Evolutionary conservation across 1,140 invertebrate genomes (phyloP).

Genomic region (Harpegnathos saltator): DNA sequence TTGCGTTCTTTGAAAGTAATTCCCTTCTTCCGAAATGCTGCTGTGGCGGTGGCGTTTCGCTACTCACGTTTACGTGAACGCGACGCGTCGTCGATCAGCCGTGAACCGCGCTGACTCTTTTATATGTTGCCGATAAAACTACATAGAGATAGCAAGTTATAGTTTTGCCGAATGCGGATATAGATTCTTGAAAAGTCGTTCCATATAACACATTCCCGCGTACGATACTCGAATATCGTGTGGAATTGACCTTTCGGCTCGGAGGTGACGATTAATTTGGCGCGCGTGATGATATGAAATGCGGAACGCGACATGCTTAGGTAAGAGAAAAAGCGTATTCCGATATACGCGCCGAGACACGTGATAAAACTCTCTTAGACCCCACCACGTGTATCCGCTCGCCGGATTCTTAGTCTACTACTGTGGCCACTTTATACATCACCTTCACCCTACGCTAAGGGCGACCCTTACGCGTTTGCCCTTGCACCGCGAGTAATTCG

Average conservation of each 20-base stretch:
- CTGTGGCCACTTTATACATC: slow-evolving; percentile 71
- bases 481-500: slow-evolving; percentile 69
- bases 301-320: not conserved
- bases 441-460: slow-evolving; percentile 51
- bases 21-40: slow-evolving; percentile 28
- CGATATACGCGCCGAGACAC: not conserved
- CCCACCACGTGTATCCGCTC: slow-evolving; percentile 35
- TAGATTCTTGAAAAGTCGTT: not conserved
- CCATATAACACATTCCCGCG: not conserved
- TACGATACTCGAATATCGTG: no score
- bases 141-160: not conserved
- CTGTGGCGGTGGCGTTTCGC: slow-evolving; percentile 14
- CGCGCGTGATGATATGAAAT: not conserved
- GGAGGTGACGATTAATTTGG: no score
- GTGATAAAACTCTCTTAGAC: slow-evolving; percentile 56
- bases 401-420: slow-evolving; percentile 38
- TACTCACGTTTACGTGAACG: not conserved
- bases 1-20: slow-evolving; percentile 58
- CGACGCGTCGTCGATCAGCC: not conserved
- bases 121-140: not conserved
- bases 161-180: not conserved
- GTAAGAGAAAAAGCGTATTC: not conserved
- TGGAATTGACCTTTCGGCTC: no score
- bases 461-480: slow-evolving; percentile 56
- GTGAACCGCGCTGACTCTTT: not conserved